A percentile compares a stretch with the other conserved stretches of the same genome.
phyloP scores from a whole-genome alignment of 2,888 invertebrate species.

The Oligia latruncula region DNA sequence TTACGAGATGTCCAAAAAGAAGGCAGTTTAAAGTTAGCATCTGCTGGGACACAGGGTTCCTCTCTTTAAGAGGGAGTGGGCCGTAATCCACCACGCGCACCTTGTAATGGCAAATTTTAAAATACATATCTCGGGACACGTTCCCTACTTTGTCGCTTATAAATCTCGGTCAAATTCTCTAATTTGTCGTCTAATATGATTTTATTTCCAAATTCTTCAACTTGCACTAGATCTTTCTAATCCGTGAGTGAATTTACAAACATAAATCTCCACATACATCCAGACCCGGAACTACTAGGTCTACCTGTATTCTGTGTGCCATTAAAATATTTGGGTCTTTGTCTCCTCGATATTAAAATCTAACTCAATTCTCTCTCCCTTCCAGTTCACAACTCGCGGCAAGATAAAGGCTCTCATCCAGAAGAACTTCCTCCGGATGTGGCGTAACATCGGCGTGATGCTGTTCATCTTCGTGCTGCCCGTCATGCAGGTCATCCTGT shows the following conservation, averaged over 20 bases:
- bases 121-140: neutral
- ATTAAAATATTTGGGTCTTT: neutral
- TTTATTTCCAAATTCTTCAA: neutral
- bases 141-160: neutral
- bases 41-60: neutral
- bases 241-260: neutral
- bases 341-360: no score
- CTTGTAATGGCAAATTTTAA: neutral
- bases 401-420: constrained; percentile 95
- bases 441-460: constrained; percentile 98
- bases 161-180: neutral
- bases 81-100: neutral
- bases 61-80: neutral
- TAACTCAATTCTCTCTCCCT: constrained; percentile 32
- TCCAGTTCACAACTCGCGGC: constrained; percentile 93
- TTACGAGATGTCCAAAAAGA: neutral
- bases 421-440: constrained; percentile 97
- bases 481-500: constrained; percentile 98
- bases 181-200: no score
- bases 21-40: neutral
- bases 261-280: neutral
- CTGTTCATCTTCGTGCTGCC: constrained; percentile 98
- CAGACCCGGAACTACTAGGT: neutral
- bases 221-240: neutral
- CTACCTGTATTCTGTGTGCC: no score